Evolutionary conservation across 2,113 vertebrate genomes (phyloP).

Genomic region (Chaenocephalus aceratus): DNA sequence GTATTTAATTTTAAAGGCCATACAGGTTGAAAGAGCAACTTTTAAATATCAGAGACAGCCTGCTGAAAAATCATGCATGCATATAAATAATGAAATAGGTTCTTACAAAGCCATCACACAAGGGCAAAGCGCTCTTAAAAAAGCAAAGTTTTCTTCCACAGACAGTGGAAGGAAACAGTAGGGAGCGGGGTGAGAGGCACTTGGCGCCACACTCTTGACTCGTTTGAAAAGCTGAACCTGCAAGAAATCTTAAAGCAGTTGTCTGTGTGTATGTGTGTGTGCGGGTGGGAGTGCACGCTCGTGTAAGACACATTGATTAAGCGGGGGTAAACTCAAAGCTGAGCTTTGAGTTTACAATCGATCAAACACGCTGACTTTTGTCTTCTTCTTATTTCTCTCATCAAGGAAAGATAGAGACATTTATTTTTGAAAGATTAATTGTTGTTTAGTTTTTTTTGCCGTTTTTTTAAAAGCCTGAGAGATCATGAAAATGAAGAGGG

Average conservation of each 20-base stretch:
- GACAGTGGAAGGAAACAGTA: constrained; percentile 48
- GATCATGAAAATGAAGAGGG: constrained; percentile 19
- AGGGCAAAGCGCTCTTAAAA: constrained; percentile 50
- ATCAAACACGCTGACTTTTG: constrained; percentile 53
- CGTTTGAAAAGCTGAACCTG: constrained; percentile 65
- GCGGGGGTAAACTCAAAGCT: constrained; percentile 62
- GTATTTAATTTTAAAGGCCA: background rate
- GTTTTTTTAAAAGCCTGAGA: constrained; percentile 11
- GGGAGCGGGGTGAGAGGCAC: constrained; percentile 52
- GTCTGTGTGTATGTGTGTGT: constrained; percentile 23
- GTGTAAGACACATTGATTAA: constrained; percentile 66
- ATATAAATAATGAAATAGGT: constrained; percentile 45
- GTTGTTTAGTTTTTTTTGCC: constrained; percentile 3
- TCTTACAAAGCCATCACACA: constrained; percentile 35
- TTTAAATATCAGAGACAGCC: constrained; percentile 26
- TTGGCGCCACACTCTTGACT: constrained; percentile 51
- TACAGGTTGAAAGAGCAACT: background rate
- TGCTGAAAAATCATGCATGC: constrained; percentile 18
- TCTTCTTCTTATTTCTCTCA: constrained; percentile 10
- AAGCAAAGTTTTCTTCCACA: constrained; percentile 57
- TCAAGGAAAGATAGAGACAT: constrained; percentile 20
- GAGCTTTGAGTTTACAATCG: constrained; percentile 57
- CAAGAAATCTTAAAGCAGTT: constrained; percentile 60
- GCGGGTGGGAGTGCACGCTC: background rate
- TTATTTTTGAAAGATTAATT: constrained; percentile 45